Conservation (phyloP, 2,113 vertebrate species). For the Corythornis madagascariensis region DNA sequence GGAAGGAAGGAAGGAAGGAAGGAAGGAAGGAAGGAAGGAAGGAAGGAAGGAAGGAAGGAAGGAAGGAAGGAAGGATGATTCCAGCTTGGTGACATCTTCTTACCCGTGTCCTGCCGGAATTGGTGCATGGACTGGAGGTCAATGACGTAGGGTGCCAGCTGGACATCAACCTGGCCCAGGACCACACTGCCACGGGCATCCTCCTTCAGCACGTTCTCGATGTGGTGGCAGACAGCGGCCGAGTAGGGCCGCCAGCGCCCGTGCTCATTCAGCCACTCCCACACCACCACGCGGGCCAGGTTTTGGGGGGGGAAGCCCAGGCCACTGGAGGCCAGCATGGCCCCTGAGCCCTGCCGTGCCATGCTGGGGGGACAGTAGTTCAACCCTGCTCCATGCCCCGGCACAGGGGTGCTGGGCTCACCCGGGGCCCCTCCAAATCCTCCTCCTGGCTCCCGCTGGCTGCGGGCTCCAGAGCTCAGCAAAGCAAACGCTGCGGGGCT, state of each 20-base stretch:
- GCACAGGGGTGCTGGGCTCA: not conserved
- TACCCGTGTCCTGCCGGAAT: constrained; percentile 96
- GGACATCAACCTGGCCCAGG: constrained; percentile 90
- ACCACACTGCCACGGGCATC: constrained; percentile 87
- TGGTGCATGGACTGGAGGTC: constrained; percentile 98
- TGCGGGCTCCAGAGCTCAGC: not conserved
- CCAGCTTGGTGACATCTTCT: not conserved
- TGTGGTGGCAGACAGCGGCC: constrained; percentile 92
- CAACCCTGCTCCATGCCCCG: not conserved
- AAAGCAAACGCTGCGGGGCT: not conserved
- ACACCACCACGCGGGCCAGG: constrained; percentile 93
- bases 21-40: not conserved
- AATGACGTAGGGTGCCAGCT: constrained; percentile 92
- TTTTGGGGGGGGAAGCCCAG: constrained; percentile 90
- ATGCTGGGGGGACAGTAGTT: constrained; percentile 24
- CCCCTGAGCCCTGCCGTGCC: constrained; percentile 72
- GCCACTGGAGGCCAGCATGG: constrained; percentile 61
- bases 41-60: fast-evolving
- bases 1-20: not conserved
- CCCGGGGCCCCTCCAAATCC: not conserved
- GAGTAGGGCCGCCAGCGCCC: constrained; percentile 94
- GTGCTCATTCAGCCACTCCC: constrained; percentile 97
- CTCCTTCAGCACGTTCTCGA: constrained; percentile 91
- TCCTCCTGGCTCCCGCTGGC: fast-evolving
- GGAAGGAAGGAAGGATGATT: not conserved